These are phyloP conservation scores for Sceloporus undulatus DNA, from an alignment of 2,113 vertebrate species.

Conservation along the genomic window DNA sequence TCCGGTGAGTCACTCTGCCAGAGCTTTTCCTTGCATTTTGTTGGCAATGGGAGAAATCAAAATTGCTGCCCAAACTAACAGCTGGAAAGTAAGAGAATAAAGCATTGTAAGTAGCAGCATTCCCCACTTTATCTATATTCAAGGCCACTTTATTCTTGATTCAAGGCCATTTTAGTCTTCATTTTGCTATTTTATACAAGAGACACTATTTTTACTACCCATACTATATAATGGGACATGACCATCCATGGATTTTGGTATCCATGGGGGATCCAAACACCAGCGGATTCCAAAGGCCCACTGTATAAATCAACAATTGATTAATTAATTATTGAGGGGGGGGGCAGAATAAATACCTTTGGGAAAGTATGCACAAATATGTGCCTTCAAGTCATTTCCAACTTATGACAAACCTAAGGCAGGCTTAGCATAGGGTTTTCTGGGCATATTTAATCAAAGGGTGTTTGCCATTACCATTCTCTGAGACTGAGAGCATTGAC, in stretches of 20 bases:
- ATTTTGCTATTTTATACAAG: neutral
- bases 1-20: conserved; percentile 35
- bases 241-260: neutral
- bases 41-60: conserved; percentile 24
- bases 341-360: neutral
- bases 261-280: neutral
- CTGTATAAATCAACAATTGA: no score
- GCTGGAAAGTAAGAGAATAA: conserved; percentile 45
- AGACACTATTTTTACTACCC: no score
- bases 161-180: no score
- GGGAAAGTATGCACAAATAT: neutral
- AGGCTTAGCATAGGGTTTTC: no score
- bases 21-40: conserved; percentile 33
- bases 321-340: no score
- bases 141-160: neutral
- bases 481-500: no score
- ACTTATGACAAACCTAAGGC: no score
- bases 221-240: no score
- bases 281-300: no score
- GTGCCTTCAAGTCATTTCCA: no score
- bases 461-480: no score
- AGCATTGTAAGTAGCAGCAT: neutral
- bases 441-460: no score
- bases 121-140: neutral
- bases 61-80: conserved; percentile 13